Base-by-base conservation (phyloP, 2,113 vertebrate species). In the Micromys minutus region DNA sequence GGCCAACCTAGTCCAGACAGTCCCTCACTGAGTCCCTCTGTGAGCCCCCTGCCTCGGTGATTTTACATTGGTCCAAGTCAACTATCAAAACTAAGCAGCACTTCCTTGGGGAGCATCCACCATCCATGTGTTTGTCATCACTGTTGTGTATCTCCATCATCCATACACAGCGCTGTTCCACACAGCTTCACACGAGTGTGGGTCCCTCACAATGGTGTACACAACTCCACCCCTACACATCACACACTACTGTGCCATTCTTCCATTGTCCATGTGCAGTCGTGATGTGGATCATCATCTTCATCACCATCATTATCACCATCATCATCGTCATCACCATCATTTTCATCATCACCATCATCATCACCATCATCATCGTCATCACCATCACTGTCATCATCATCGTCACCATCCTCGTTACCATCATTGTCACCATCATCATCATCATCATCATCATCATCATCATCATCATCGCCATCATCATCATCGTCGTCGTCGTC, bases 111-210 rank as follows among this genome's bases (percentile, higher is more conserved):
- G 42, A n/a, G 34, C 42, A 22, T 50, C 34, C 0, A 39, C 42
- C 7, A 22, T 72, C 17, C 12, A n/a, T 5, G 24, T 39, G 4
- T 9, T 31, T 61, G 5, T 61, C 61, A 17, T 80, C 85, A 72
- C 12, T 50, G 39, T 34, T 61, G 31, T 59, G 39, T 31, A 9
- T 13, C n/a, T 45, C 31, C 3, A 22, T 10, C 91, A 67, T 65
- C 34, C 42, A 76, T 50, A 76, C 36, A 31, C 36, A 26, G 61
- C n/a, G 34, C 45, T 76, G 16, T 24, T 16, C 26, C 36, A 11
- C 12, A 1, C 61, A 52, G 7, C 42, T 80, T 39, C 75, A 17
- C 34, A 1, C 0, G 0, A 17, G 36, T 5, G 21, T 6, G n/a
- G 45, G 7, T 11, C 16, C 26, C 71, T 76, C 22, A 26, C 21